A percentile compares a stretch with the other conserved stretches of the same genome.
Evolutionary conservation across 2,113 vertebrate genomes (phyloP).

Genomic region (Paracanthobrama guichenoti): DNA sequence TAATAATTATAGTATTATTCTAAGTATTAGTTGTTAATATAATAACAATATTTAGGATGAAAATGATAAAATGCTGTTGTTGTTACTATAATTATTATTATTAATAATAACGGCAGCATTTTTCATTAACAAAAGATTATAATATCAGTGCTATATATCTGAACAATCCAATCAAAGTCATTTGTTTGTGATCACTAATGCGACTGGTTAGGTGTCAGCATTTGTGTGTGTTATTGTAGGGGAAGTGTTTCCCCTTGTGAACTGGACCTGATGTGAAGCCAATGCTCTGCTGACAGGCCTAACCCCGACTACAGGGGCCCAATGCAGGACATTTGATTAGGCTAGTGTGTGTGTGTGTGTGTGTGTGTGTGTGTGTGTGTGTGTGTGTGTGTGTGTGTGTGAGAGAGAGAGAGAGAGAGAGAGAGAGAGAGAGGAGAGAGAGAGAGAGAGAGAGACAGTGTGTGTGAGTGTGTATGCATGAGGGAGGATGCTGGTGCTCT

Average conservation of each 20-base stretch:
- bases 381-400: constrained; percentile 11
- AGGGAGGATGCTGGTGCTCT: constrained; percentile 61
- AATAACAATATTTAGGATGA: neutral
- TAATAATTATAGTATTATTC: too few relatives aligned
- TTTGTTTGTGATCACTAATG: too few relatives aligned
- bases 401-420: neutral
- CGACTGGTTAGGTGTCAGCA: too few relatives aligned
- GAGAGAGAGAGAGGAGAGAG: neutral
- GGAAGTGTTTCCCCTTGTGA: constrained; percentile 74
- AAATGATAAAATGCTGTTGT: too few relatives aligned
- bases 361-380: constrained; percentile 21
- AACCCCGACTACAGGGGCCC: constrained; percentile 52
- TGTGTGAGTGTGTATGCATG: constrained; percentile 6
- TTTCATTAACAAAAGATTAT: constrained; percentile 14
- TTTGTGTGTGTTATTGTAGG: constrained; percentile 81
- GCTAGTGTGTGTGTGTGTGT: constrained; percentile 31
- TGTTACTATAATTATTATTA: neutral
- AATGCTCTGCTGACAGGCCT: constrained; percentile 70
- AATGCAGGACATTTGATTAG: constrained; percentile 57
- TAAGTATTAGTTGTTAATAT: too few relatives aligned
- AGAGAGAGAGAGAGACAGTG: neutral
- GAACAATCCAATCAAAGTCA: too few relatives aligned
- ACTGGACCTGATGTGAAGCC: constrained; percentile 70
- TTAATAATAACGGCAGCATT: neutral
- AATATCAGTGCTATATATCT: too few relatives aligned